Conservation (phyloP, 2,797 vertebrate genomes). For the Glossophaga mutica region DNA sequence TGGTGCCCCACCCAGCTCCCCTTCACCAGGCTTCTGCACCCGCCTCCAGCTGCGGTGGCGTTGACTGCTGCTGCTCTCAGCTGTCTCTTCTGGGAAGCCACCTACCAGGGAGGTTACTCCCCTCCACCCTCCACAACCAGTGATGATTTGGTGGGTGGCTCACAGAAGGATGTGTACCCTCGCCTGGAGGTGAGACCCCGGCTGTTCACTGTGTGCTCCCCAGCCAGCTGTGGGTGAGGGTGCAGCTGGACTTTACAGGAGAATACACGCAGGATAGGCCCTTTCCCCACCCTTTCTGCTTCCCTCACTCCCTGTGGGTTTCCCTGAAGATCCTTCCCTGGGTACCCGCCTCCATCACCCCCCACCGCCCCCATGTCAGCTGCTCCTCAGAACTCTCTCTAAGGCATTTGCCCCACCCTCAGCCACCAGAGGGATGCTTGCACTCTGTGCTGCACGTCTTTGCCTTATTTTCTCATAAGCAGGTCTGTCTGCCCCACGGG, state of each 20-base stretch:
- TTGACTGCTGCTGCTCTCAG: not conserved
- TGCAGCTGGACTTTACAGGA: not conserved
- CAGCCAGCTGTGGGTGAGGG: not conserved
- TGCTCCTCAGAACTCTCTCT: not conserved
- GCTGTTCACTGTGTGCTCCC: fast-evolving
- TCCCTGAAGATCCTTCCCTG: not conserved
- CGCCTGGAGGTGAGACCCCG: not conserved
- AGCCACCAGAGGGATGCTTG: not conserved
- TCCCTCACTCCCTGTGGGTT: not conserved
- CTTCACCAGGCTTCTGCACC: not conserved
- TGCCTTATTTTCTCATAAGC: not conserved
- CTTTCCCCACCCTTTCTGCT: not conserved
- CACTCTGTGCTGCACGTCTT: not conserved
- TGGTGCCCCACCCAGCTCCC: not conserved
- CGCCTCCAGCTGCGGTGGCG: not conserved
- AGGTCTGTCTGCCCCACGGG: not conserved
- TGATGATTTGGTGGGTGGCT: not conserved
- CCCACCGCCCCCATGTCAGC: not conserved
- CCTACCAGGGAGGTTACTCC: not conserved
- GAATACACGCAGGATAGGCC: no score
- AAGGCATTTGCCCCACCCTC: not conserved
- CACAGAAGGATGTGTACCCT: not conserved
- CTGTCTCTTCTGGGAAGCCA: not conserved
- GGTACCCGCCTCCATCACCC: not conserved
- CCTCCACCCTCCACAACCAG: not conserved